phyloP scores from a whole-genome alignment of 2,888 invertebrate species.

The Anoplius nigerrimus region DNA sequence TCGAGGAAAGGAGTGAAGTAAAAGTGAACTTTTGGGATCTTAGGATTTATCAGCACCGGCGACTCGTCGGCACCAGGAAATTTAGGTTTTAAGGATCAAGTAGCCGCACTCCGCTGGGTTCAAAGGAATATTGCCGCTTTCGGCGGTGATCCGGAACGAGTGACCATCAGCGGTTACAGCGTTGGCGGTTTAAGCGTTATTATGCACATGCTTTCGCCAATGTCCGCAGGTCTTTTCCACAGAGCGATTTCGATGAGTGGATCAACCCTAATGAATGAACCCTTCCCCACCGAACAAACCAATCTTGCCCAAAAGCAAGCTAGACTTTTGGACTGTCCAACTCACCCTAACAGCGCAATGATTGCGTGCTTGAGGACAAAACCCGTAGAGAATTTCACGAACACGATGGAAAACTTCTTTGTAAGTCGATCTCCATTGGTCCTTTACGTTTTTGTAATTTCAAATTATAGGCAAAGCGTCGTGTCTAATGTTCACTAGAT shows the following conservation, averaged over 20 bases:
- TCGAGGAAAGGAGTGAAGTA: no score
- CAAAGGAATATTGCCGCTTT: conserved; percentile 81
- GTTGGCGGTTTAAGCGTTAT: conserved; percentile 74
- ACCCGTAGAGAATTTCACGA: conserved; percentile 54
- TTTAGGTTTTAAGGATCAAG: conserved; percentile 84
- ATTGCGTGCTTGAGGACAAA: conserved; percentile 78
- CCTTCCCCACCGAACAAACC: conserved; percentile 77
- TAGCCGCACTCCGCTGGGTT: conserved; percentile 81
- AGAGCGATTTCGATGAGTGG: conserved; percentile 83
- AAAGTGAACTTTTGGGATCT: no score
- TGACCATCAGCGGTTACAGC: conserved; percentile 81
- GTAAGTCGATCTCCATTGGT: no score
- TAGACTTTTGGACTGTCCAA: conserved; percentile 78
- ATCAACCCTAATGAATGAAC: conserved; percentile 77
- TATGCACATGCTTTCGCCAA: conserved; percentile 78
- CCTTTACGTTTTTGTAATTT: no score
- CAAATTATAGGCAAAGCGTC: no score
- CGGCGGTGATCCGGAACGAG: conserved; percentile 81
- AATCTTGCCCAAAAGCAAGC: conserved; percentile 81
- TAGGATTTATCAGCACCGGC: conserved; percentile 81
- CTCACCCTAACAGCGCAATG: conserved; percentile 76
- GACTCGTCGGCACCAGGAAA: conserved; percentile 82
- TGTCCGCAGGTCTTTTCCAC: conserved; percentile 83
- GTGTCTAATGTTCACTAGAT: no score
- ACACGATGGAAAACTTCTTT: conserved; percentile 48